Conservation (phyloP, 2,888 invertebrate species). For the Strigamia maritima region DNA sequence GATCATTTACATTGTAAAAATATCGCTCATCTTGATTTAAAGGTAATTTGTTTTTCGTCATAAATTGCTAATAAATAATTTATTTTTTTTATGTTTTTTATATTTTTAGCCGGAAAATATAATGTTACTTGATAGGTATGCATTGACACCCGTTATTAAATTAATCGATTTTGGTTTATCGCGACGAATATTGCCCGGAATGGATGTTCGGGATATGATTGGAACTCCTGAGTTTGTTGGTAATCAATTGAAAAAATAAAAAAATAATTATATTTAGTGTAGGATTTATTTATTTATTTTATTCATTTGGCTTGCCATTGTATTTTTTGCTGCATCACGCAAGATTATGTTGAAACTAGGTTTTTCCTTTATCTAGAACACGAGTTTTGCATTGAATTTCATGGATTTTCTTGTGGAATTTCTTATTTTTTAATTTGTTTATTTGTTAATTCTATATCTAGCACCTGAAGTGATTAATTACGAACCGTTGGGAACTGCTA, state of each 20-base stretch:
- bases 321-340: no score
- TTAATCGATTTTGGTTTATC: slow-evolving; percentile 65
- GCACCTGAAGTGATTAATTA: slow-evolving; percentile 63
- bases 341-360: no score
- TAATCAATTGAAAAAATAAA: no score
- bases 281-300: neutral
- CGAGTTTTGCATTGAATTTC: neutral
- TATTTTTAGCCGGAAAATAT: slow-evolving; percentile 62
- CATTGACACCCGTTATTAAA: slow-evolving; percentile 58
- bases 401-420: slow-evolving; percentile 31
- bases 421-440: slow-evolving; percentile 37
- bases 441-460: slow-evolving; percentile 46
- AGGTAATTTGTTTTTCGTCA: no score
- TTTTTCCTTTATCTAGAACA: neutral
- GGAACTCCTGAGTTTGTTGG: slow-evolving; percentile 60
- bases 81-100: no score
- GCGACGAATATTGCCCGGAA: slow-evolving; percentile 52
- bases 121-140: slow-evolving; percentile 57
- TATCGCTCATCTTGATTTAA: slow-evolving; percentile 66
- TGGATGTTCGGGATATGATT: slow-evolving; percentile 58
- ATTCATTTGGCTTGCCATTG: no score
- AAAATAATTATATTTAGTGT: neutral
- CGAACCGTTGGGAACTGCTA: slow-evolving; percentile 62
- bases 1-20: slow-evolving; percentile 62
- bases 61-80: no score